A percentile compares a stretch with the other conserved stretches of the same genome.
Evolutionary conservation across 2,888 invertebrate species (phyloP).

Genomic region (Thecophora atra): DNA sequence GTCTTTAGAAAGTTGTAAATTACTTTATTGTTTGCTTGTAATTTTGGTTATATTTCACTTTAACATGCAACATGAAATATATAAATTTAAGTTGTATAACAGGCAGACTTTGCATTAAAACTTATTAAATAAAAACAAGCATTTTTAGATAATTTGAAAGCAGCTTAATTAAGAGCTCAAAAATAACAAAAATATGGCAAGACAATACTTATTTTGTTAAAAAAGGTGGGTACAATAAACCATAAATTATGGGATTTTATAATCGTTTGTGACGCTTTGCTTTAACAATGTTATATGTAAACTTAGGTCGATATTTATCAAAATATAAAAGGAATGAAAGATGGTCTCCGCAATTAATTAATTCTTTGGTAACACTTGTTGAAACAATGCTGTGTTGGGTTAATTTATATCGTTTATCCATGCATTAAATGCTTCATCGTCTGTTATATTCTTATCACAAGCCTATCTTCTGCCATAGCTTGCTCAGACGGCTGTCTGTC

Average conservation of each 20-base stretch:
- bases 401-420: neutral
- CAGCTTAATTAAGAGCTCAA: neutral
- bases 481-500: conserved; percentile 64
- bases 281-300: no score
- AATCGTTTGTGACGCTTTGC: neutral
- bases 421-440: neutral
- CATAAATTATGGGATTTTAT: no score
- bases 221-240: neutral
- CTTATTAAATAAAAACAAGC: neutral
- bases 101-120: neutral
- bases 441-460: conserved; percentile 38
- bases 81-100: conserved; percentile 7
- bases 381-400: conserved; percentile 1
- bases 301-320: no score
- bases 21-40: conserved; percentile 11
- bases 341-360: no score
- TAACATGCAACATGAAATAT: conserved; percentile 21
- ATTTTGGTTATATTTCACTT: neutral
- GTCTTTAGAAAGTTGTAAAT: conserved; percentile 4
- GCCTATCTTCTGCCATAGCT: conserved; percentile 61
- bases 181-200: conserved; percentile 15
- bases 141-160: neutral
- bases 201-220: neutral
- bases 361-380: conserved; percentile 31
- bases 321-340: no score